Evolutionary conservation across 2,888 invertebrate genomes (phyloP), one percentile per base, ranked within the genome.

Genomic region (Deilephila elpenor): DNA sequence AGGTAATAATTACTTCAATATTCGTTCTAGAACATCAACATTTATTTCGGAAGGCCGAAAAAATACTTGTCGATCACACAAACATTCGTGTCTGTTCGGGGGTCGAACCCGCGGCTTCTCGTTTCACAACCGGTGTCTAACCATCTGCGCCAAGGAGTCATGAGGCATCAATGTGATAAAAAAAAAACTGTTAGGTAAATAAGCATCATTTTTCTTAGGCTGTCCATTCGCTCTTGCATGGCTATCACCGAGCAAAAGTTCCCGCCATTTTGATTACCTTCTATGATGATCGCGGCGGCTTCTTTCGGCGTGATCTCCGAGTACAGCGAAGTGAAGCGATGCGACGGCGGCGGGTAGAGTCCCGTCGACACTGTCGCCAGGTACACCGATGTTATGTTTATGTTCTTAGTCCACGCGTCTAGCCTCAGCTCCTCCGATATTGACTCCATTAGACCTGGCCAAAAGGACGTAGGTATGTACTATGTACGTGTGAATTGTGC

Each of bases 361-460:
- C 93, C 94, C 0, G 92, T 92, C 1, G 91, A 86, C 0, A 93
- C 86, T 1, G 91, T 89, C 0, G 89, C 91, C 70, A 94, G 78
- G 78, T 93, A 94, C 14, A 94, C 94, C 0, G 93, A 93, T 3
- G 94, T 94, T 0, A 89, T 90, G 76, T 89, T 78, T 56, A 94
- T 93, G 73, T 93, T 91, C 80, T 91, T 93, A 0, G 93, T 93
- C 93, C 92, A 93, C 11, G 87, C 86, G 77, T 93, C 92, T 8
- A 94, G 83, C 0, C 94, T 83, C 2, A 94, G 83, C 78, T 94
- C 94, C 74, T 94, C 94, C 1, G 91, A 84, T 81, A 94, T 82
- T 0, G 94, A 90, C 25, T 94, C 94, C 94, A 94, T 94, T 61
- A 94, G 78, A 73, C 94, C 94, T 94, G 77, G 3, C 73, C n/a